phyloP scores from a whole-genome alignment of 1,140 invertebrate species.

The Drosophila suzukii region DNA sequence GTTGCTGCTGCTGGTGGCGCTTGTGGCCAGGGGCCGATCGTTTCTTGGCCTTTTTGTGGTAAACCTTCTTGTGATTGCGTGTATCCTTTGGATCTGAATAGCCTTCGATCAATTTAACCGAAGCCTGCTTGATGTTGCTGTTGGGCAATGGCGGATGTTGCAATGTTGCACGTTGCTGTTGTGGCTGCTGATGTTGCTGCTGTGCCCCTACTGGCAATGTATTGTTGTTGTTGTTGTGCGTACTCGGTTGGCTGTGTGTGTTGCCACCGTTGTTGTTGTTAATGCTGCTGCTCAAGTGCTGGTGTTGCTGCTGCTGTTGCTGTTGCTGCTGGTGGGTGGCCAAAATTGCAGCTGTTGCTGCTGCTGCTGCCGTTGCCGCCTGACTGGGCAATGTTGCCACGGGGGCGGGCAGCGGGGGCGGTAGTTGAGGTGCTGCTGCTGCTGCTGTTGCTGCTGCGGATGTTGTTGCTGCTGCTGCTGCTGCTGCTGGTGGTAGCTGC shows the following conservation, averaged over 20 bases:
- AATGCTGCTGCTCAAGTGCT: conserved; percentile 38
- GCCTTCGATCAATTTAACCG: conserved; percentile 81
- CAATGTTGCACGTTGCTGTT: conserved; percentile 60
- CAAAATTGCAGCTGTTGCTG: conserved; percentile 16
- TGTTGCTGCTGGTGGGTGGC: conserved; percentile 25
- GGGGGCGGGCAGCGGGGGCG: conserved; percentile 52
- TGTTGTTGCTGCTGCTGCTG: conserved; percentile 42
- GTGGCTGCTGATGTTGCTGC: conserved; percentile 48
- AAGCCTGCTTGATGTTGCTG: conserved; percentile 79
- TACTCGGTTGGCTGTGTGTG: conserved; percentile 11
- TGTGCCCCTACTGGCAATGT: conserved; percentile 58
- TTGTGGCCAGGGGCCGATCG: conserved; percentile 56
- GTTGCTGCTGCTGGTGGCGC: conserved; percentile 56
- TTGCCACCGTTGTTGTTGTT: conserved; percentile 27
- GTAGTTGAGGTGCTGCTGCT: conserved; percentile 27
- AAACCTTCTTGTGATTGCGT: conserved; percentile 78
- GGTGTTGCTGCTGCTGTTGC: conserved; percentile 40
- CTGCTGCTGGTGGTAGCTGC: conserved; percentile 47
- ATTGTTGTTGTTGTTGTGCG: conserved; percentile 60
- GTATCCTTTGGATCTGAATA: conserved; percentile 83
- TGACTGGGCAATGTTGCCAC: conserved; percentile 60
- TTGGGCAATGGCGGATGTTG: conserved; percentile 77
- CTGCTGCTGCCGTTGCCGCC: conserved; percentile 38
- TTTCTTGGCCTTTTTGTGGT: conserved; percentile 78
- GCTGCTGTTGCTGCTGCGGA: conserved; percentile 29